These are phyloP conservation scores for Furcifer pardalis DNA, from an alignment of 2,797 vertebrate species.

Conservation along the genomic window DNA sequence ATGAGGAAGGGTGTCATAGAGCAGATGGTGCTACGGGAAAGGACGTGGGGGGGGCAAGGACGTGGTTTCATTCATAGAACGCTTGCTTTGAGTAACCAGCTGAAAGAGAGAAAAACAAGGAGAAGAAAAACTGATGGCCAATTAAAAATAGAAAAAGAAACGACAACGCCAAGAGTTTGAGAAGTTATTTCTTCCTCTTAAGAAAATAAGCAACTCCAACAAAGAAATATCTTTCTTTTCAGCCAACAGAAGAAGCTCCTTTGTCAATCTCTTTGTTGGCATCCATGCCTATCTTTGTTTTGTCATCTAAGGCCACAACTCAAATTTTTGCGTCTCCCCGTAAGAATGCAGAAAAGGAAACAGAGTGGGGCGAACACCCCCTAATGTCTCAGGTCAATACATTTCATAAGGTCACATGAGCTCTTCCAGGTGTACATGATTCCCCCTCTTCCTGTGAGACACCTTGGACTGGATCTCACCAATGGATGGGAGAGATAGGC, in stretches of 20 bases:
- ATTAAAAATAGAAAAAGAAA: too few species aligned
- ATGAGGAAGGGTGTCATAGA: not conserved
- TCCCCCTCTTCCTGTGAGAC: accelerated
- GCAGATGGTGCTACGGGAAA: conserved; percentile 59
- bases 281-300: not conserved
- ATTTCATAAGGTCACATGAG: not conserved
- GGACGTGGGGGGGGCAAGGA: conserved; percentile 24
- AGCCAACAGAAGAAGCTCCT: accelerated
- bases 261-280: not conserved
- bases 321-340: not conserved
- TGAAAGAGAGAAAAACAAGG: not conserved
- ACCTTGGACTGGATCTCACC: not conserved
- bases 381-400: accelerated
- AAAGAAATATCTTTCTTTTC: conserved; percentile 34
- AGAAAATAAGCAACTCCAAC: not conserved
- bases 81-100: conserved; percentile 46
- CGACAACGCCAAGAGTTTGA: not conserved
- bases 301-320: conserved; percentile 18
- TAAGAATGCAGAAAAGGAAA: not conserved
- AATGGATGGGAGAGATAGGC: not conserved
- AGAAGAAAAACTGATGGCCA: too few species aligned
- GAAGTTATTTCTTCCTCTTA: conserved; percentile 20
- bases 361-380: not conserved
- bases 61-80: not conserved
- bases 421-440: not conserved